phyloP scores from a whole-genome alignment of 2,888 invertebrate genomes.

The Chymomyza fuscimana region DNA sequence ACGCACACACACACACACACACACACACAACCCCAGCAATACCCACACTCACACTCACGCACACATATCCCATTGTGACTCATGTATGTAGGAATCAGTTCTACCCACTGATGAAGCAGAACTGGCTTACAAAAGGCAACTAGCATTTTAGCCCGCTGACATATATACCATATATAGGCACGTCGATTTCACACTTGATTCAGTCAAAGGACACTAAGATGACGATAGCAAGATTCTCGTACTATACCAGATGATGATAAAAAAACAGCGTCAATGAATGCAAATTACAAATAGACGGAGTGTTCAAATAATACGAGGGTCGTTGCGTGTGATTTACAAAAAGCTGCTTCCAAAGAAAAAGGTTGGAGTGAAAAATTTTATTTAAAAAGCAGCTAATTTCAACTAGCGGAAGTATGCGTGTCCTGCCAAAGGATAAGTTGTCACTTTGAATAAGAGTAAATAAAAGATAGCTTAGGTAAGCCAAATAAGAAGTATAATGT shows the following conservation, averaged over 20 bases:
- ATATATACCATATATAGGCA: slow-evolving; percentile 38
- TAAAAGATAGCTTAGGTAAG: slow-evolving; percentile 2
- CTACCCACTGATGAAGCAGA: slow-evolving; percentile 49
- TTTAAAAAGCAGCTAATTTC: not conserved
- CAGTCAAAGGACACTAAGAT: slow-evolving; percentile 10
- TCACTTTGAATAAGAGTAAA: slow-evolving; percentile 3
- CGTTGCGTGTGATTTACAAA: slow-evolving; percentile 27
- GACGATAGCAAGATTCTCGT: not conserved
- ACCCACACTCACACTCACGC: not conserved
- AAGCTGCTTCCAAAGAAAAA: not conserved
- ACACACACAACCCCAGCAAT: slow-evolving; percentile 6
- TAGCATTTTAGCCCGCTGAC: slow-evolving; percentile 58
- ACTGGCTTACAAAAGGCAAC: slow-evolving; percentile 13
- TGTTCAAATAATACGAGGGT: slow-evolving; percentile 48
- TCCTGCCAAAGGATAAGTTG: not conserved
- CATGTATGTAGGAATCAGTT: slow-evolving; percentile 33
- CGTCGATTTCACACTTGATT: slow-evolving; percentile 52
- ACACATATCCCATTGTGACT: slow-evolving; percentile 15
- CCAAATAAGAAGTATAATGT: not conserved
- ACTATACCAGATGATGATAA: slow-evolving; percentile 11
- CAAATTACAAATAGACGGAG: slow-evolving; percentile 61
- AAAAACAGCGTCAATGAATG: slow-evolving; percentile 66
- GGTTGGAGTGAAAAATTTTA: not conserved
- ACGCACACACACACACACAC: slow-evolving; percentile 1
- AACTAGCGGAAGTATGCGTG: not conserved